Evolutionary conservation across 1,140 invertebrate genomes (phyloP).

Genomic region (Formica exsecta): DNA sequence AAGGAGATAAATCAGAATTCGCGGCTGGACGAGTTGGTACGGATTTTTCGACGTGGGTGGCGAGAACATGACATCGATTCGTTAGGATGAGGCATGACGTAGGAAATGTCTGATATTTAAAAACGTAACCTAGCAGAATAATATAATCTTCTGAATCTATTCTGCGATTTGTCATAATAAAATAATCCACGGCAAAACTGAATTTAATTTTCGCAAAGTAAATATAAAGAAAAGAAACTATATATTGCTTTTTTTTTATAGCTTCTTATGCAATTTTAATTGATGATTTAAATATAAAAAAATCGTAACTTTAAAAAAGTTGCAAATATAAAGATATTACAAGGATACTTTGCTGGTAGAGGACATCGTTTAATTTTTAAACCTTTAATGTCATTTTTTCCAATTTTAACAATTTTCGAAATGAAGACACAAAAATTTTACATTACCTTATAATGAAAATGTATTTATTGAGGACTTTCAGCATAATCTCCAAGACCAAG

Average conservation of each 20-base stretch:
- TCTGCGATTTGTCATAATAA: neutral
- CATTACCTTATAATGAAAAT: neutral
- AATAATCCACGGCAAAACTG: neutral
- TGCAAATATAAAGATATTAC: neutral
- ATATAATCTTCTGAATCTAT: neutral
- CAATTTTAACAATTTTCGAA: slow-evolving; percentile 6
- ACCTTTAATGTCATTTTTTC: neutral
- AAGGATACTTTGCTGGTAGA: neutral
- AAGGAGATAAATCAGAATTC: slow-evolving; percentile 72
- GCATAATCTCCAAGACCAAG: neutral
- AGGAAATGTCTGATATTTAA: slow-evolving; percentile 13
- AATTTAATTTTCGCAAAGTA: neutral
- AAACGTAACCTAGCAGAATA: neutral
- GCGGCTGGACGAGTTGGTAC: slow-evolving; percentile 29
- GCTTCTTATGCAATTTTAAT: neutral
- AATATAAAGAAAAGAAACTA: neutral
- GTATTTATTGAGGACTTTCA: slow-evolving; percentile 3
- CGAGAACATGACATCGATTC: slow-evolving; percentile 23
- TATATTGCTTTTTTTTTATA: neutral
- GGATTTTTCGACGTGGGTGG: slow-evolving; percentile 39
- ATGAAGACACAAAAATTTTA: neutral
- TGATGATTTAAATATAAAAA: neutral
- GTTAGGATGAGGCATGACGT: neutral
- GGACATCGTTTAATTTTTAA: neutral
- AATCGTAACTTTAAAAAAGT: neutral